Base-by-base conservation (phyloP, 1,140 invertebrate species). In the Neodiprion lecontei region DNA sequence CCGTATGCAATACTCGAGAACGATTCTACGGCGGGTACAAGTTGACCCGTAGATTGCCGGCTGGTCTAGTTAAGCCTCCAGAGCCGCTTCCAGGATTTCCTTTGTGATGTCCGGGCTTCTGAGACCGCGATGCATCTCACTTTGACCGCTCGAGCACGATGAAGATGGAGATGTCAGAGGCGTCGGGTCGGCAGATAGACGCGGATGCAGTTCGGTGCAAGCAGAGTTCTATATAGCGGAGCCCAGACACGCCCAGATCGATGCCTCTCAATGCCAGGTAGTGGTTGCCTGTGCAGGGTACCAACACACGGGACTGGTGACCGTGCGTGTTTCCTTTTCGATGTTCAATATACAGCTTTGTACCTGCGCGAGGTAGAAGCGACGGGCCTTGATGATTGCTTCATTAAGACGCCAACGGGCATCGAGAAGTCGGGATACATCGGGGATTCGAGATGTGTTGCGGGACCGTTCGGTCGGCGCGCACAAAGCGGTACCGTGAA, bases 321-420 rank as follows among this genome's bases (percentile, higher is more conserved):
- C n/a, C 53, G 11, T 14, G 11, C 53, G 53, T 61, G 11, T 61
- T 61, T 61, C 53, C 53, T 61, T 61, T 7, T 61, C 53, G 53
- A 61, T 61, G 11, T 61, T 61, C 53, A 12, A 61, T 40, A 40
- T 40, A 61, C 53, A 9, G 53, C 53, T 61, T 61, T 61, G 53
- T 61, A 61, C 53, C 53, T 61, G 53, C 28, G 53, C n/a, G 53
- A 12, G 11, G 53, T 14, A 9, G 53, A 61, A 17, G n/a, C 53
- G 53, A 61, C 53, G 53, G 53, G n/a, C 53, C 53, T 61, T 61
- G 53, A 61, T 61, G 53, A 61, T 61, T 61, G 53, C 53, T 61
- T 61, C 53, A 61, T 61, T 61, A 61, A 61, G 53, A 61, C 53
- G 53, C n/a, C 53, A 61, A 61, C 53, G 53, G n/a, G 53, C 11